Evolutionary conservation across 2,113 vertebrate species (phyloP), one percentile per base, ranked within the genome.

Genomic region (Aviceda subcristata): DNA sequence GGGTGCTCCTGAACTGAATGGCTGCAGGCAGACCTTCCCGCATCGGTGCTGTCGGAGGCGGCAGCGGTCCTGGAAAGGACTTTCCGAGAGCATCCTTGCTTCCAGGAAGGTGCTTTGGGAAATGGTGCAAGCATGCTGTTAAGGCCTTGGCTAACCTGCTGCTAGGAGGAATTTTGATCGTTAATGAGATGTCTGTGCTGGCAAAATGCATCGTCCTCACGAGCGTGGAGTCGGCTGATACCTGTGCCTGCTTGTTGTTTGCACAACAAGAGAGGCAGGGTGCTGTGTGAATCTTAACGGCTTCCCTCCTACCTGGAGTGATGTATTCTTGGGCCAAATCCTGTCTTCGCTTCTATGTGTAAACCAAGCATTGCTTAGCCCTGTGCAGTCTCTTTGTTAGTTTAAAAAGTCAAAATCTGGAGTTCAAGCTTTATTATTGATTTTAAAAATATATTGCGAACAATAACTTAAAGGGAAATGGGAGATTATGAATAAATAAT

Each of bases 401-500:
- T 68, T 71, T 57, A 83, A 94, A 59, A 85, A 57, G 20, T 55
- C 43, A 90, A 83, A 89, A 51, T 20, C 30, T 62, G 63, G 22
- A 86, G 20, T 67, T 90, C 72, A 59, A 64, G 48, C 60, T 81
- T 93, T 68, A 51, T 34, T 84, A 55, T 71, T 72, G 48, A 82
- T 86, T 91, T 84, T 0, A 55, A 92, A 95, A 59, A 85, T 78
- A 87, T 66, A 95, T 80, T 90, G 39, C 12, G 24, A 93, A 89
- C 48, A 83, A 86, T 88, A 96, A 77, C 72, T 92, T 77, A 41
- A 41, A 80, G 84, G 71, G 60, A 85, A 97, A 89, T 6, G 17
- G 48, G 85, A 96, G 79, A 89, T 94, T 51, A 90, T 96, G 88
- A 95, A 92, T 95, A 95, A 97, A 91, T 93, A 96, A 93, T 90